Conservation (phyloP, 2,113 vertebrate species). For the Tamias sibiricus region DNA sequence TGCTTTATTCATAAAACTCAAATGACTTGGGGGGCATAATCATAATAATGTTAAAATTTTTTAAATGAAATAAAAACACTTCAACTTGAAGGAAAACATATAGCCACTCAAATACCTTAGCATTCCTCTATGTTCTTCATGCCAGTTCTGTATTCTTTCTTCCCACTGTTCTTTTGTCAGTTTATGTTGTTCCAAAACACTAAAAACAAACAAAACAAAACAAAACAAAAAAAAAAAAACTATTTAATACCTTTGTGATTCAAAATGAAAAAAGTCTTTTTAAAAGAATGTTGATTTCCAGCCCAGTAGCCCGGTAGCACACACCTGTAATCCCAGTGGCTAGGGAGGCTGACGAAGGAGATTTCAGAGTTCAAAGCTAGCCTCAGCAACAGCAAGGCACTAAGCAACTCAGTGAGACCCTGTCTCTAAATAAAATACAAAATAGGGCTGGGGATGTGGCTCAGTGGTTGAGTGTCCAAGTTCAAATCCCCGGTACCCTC, state of each 20-base stretch:
- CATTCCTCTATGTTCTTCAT: conserved; percentile 98
- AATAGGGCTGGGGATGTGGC: too few species aligned
- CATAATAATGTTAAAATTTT: not conserved
- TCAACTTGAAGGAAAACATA: not conserved
- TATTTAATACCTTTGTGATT: not conserved
- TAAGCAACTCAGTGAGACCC: too few species aligned
- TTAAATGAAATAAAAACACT: not conserved
- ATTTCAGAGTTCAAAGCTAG: too few species aligned
- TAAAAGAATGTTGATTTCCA: too few species aligned
- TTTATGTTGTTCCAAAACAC: conserved; percentile 98
- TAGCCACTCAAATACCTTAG: conserved; percentile 88
- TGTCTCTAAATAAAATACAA: too few species aligned
- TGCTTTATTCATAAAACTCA: not conserved
- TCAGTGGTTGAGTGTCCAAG: too few species aligned
- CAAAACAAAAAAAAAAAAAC: not conserved
- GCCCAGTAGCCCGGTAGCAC: too few species aligned
- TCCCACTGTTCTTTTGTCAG: conserved; percentile 99
- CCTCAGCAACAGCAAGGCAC: too few species aligned
- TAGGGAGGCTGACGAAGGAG: too few species aligned
- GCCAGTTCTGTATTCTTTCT: conserved; percentile 99
- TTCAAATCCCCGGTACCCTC: too few species aligned
- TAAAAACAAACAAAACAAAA: conserved; percentile 80
- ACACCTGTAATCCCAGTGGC: too few species aligned
- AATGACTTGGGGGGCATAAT: not conserved
- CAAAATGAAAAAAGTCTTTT: too few species aligned